A percentile compares a stretch with the other conserved stretches of the same genome.
Evolutionary conservation across 2,113 vertebrate species (phyloP).

Genomic region (Odocoileus hemionus): DNA sequence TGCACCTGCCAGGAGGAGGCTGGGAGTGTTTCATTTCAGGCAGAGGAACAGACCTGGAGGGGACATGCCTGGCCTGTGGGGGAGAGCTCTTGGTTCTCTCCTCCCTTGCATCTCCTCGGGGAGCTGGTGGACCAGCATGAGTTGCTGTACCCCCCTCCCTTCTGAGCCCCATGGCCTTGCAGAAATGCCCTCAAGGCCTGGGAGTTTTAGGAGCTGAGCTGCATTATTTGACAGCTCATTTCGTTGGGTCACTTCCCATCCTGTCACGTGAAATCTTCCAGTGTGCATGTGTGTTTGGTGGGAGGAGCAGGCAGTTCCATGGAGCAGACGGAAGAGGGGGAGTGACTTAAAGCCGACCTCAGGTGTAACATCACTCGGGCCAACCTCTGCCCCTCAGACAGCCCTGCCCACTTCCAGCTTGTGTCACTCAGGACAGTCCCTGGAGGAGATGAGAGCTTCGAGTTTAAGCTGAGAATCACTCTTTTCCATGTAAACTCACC

Average conservation of each 20-base stretch:
- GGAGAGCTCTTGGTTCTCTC: neutral
- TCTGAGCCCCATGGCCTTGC: neutral
- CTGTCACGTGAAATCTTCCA: neutral
- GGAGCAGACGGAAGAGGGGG: neutral
- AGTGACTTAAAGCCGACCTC: neutral
- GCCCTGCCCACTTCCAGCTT: neutral
- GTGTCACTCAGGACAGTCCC: accelerated
- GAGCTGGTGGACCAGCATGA: neutral
- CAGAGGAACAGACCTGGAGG: neutral
- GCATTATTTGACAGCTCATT: neutral
- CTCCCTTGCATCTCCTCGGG: neutral
- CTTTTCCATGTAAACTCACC: neutral
- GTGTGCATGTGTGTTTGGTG: neutral
- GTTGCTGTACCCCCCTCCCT: neutral
- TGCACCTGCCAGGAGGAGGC: neutral
- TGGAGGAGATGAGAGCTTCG: neutral
- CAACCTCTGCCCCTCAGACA: neutral
- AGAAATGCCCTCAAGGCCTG: accelerated
- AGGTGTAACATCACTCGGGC: neutral
- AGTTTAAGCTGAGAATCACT: neutral
- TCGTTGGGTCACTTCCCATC: neutral
- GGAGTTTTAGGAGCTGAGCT: neutral
- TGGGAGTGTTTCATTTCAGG: neutral
- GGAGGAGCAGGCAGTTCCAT: neutral
- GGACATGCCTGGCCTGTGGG: neutral